Evolutionary conservation across 2,888 invertebrate genomes (phyloP).

Genomic region (Ormyrus pomaceus): DNA sequence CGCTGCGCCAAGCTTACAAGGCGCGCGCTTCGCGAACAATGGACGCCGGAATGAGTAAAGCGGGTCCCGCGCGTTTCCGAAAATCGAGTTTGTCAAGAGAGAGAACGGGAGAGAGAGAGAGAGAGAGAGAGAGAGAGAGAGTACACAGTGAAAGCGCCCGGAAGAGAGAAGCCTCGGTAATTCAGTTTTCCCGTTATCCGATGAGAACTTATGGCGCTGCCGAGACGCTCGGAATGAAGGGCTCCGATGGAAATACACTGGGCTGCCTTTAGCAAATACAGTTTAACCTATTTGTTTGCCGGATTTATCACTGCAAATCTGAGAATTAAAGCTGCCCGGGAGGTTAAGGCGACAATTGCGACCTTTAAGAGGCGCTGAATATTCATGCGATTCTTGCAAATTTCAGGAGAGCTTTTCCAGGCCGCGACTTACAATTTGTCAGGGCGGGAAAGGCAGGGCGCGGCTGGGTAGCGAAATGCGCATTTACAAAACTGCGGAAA

Average conservation of each 20-base stretch:
- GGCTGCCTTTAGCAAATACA: slow-evolving; percentile 20
- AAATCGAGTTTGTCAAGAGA: slow-evolving; percentile 54
- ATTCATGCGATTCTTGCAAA: too few relatives aligned
- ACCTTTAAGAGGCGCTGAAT: too few relatives aligned
- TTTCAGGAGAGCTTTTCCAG: too few relatives aligned
- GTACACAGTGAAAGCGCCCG: not conserved
- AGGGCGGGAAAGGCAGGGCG: too few relatives aligned
- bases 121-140: not conserved
- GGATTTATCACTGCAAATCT: slow-evolving; percentile 23
- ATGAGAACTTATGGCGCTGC: slow-evolving; percentile 47
- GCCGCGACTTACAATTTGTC: too few relatives aligned
- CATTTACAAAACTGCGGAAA: not conserved
- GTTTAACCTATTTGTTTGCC: slow-evolving; percentile 32
- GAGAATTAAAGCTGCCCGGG: not conserved
- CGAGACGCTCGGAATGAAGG: slow-evolving; percentile 4
- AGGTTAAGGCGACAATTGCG: too few relatives aligned
- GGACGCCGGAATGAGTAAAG: slow-evolving; percentile 48
- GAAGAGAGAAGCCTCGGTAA: slow-evolving; percentile 26
- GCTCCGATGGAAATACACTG: slow-evolving; percentile 27
- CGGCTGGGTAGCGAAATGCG: too few relatives aligned
- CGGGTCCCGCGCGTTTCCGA: slow-evolving; percentile 23
- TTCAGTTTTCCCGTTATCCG: slow-evolving; percentile 46
- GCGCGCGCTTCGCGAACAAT: slow-evolving; percentile 45
- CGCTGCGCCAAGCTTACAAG: slow-evolving; percentile 14
- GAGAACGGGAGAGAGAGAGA: not conserved